phyloP scores from a whole-genome alignment of 23 tunicate species.

The Trididemnum miniatum region DNA sequence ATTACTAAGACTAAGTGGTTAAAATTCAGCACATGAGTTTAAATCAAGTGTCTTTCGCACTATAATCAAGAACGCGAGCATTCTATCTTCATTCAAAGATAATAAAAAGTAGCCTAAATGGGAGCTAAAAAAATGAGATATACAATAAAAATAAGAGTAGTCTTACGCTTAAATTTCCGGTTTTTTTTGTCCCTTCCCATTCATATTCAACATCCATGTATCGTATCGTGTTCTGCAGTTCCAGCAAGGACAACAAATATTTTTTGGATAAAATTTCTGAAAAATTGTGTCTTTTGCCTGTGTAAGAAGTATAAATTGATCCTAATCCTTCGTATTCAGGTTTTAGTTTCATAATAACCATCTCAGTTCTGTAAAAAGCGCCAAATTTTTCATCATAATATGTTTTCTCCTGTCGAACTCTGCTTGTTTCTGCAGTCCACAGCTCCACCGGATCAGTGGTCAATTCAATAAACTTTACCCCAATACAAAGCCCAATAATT shows the following conservation, averaged over 20 bases:
- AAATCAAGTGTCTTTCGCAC: no score
- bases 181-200: constrained; percentile 25
- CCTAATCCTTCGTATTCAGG: constrained; percentile 40
- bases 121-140: no score
- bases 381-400: constrained; percentile 85
- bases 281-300: constrained; percentile 53
- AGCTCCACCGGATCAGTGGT: constrained; percentile 97
- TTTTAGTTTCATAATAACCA: constrained; percentile 73
- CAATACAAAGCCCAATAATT: constrained; percentile 57
- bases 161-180: constrained; percentile 57
- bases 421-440: constrained; percentile 85
- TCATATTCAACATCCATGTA: constrained; percentile 56
- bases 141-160: background rate
- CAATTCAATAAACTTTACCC: constrained; percentile 55
- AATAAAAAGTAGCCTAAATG: no score
- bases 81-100: no score
- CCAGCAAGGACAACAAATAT: constrained; percentile 58
- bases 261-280: constrained; percentile 56
- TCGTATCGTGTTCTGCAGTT: constrained; percentile 63
- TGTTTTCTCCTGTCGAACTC: constrained; percentile 76
- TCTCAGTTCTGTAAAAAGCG: constrained; percentile 86
- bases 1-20: no score
- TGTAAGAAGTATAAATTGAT: constrained; percentile 48
- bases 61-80: no score
- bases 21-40: no score